Evolutionary conservation across 2,888 invertebrate genomes (phyloP), one percentile per base, ranked within the genome.

Genomic region (Meghimatium bilineatum): DNA sequence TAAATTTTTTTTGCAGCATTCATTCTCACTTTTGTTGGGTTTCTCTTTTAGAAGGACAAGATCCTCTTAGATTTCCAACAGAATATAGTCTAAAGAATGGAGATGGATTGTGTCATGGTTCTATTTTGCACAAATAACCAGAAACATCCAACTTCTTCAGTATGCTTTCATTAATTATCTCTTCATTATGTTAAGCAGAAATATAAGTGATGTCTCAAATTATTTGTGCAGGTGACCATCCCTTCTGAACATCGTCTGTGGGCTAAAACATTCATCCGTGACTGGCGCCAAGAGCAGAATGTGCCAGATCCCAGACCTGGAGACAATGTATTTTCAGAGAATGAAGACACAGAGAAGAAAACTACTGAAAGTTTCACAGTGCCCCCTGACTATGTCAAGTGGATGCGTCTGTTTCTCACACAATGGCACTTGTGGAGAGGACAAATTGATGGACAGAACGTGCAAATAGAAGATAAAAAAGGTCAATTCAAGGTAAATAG

Each of bases 381-480:
- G 2, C 83, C 83, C 20, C 69, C 34, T 14, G 83, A 83, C 63
- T 83, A 83, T 69, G 38, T 52, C 63, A 83, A 67, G 29, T 83
- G 83, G 83, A 34, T 83, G 71, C 56, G n/a, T 38, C 56, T 60
- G 36, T 79, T 78, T 63, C 72, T 83, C 38, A 17, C 72, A 26
- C 52, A 29, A 44, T 83, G 78, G 78, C 83, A 83, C 34, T 26
- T 71, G 66, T 29, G 49, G 44, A 79, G 49, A 63, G 71, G 72
- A 14, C 44, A 52, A 29, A 20, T 83, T 52, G 71, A 78, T 38
- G 71, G 67, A 14, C 66, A 69, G 52, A 76, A 76, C 10, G 60
- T 72, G 1, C 14, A 81, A 12, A 5, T 67, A 49, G 52, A 34
- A 14, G 38, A 36, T 49, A 71, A 60, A 71, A n/a, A 56, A 34